Evolutionary conservation across 1,140 invertebrate species (phyloP).

Genomic region (Xylocopa sonorina): DNA sequence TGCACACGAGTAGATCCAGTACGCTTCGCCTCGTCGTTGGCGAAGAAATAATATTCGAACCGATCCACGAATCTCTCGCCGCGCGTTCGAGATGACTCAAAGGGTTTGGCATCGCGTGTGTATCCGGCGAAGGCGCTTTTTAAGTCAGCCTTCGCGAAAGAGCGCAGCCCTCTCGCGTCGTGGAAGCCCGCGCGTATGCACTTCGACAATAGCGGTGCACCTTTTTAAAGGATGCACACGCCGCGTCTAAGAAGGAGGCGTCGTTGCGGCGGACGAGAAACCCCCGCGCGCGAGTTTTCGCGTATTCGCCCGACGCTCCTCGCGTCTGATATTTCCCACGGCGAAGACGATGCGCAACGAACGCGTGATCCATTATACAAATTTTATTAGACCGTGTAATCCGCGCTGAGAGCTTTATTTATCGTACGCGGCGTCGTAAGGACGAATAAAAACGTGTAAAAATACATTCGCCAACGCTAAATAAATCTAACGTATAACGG

Average conservation of each 20-base stretch:
- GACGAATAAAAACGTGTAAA: too few species aligned
- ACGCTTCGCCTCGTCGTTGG: neutral
- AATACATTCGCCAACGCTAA: too few species aligned
- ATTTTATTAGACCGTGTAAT: neutral
- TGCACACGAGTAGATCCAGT: neutral
- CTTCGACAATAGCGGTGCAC: neutral
- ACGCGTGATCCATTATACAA: neutral
- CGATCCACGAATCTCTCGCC: neutral
- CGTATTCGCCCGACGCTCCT: neutral
- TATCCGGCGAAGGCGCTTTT: constrained; percentile 10
- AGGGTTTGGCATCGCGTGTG: constrained; percentile 7
- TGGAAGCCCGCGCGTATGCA: neutral
- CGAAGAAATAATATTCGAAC: constrained; percentile 1
- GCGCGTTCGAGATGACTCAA: constrained; percentile 1
- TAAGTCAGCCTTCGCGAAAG: constrained; percentile 6
- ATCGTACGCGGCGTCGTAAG: too few species aligned
- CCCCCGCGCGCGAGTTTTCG: neutral
- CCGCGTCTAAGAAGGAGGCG: constrained; percentile 6
- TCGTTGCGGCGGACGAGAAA: neutral
- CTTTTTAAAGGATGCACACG: constrained; percentile 15
- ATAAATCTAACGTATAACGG: too few species aligned
- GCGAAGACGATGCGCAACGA: neutral
- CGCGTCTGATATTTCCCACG: neutral
- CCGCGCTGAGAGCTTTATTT: neutral
- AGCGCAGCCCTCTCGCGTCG: constrained; percentile 13